Base-by-base conservation (phyloP, 2,797 vertebrate genomes). In the Amphiprion clarkii region DNA sequence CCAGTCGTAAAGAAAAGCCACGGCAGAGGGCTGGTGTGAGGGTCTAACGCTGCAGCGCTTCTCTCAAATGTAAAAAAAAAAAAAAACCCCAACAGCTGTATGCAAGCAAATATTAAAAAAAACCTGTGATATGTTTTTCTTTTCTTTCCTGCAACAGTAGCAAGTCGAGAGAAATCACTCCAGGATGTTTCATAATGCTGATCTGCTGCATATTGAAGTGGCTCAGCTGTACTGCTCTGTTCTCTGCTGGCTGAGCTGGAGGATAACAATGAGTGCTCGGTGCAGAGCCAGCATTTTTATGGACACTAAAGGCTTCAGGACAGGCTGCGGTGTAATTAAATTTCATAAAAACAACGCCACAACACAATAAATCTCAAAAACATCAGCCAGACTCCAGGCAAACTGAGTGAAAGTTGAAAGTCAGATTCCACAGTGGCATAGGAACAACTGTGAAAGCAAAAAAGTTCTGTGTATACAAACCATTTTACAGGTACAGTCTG, bases 161-260 rank as follows among this genome's bases (percentile, higher is more conserved):
- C 66, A 3, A 23, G 21, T 14, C n/a, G 63, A 63, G 71, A 67
- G 60, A 57, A 66, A 84, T 68, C 19, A 59, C 49, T 58, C 62
- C 69, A 76, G 75, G 68, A 70, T 71, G 84, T 74, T 79, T 81
- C 53, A 76, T 65, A 59, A 59, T 14, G 58, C 73, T 75, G 72
- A 70, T 73, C 71, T 57, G 31, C 67, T 62, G 54, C 74, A 84
- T 27, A 17, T 16, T 79, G 76, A 33, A 36, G 65, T 0, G 39
- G 66, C 65, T 79, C 2, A 39, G 68, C 65, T 58, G 62, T 25
- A 19, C 68, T 57, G 53, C 49, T 66, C 29, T 36, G 55, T 6
- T 19, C 42, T 62, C 48, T 60, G 53, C 74, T 57, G 78, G 29
- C 29, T 62, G 14, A 31, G 54, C 51, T 59, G 66, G 52, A 57